Percentiles rank a stretch among this genome's conserved stretches.
phyloP scores from a whole-genome alignment of 1,140 invertebrate species.

The Apocrypta bakeri region DNA sequence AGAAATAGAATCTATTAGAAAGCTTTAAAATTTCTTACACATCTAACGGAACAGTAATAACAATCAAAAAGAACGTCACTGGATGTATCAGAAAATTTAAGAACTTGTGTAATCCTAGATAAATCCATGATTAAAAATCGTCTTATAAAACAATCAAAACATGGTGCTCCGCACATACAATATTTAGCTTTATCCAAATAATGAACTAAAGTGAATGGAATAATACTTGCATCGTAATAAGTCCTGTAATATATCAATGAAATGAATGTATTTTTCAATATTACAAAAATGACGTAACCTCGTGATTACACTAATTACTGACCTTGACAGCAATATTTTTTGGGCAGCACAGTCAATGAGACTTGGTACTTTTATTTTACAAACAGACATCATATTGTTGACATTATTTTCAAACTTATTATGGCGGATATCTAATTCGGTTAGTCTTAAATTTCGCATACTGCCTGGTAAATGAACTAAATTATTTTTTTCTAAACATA shows the following conservation, averaged over 20 bases:
- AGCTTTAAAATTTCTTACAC: conserved; percentile 57
- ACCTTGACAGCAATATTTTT: conserved; percentile 68
- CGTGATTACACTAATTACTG: conserved; percentile 54
- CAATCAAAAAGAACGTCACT: conserved; percentile 74
- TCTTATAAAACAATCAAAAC: conserved; percentile 73
- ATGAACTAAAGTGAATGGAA: conserved; percentile 77
- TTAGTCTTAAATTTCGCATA: conserved; percentile 74
- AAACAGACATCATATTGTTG: conserved; percentile 47
- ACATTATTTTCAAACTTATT: conserved; percentile 72
- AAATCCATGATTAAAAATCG: conserved; percentile 68
- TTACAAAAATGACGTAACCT: conserved; percentile 30
- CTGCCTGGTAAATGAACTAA: conserved; percentile 74
- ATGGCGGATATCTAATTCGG: conserved; percentile 75
- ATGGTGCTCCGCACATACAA: conserved; percentile 78
- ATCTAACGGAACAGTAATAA: conserved; percentile 78
- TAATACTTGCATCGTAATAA: conserved; percentile 75
- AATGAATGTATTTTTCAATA: conserved; percentile 35
- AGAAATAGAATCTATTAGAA: neutral
- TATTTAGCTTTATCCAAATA: conserved; percentile 78
- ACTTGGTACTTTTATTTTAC: conserved; percentile 54
- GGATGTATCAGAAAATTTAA: conserved; percentile 66
- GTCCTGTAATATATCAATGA: conserved; percentile 68
- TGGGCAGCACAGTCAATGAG: conserved; percentile 61
- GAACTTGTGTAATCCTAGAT: conserved; percentile 70
- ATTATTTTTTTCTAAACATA: conserved; percentile 75